Evolutionary conservation across 2,113 vertebrate species (phyloP).

Genomic region (Phaetusa simplex): DNA sequence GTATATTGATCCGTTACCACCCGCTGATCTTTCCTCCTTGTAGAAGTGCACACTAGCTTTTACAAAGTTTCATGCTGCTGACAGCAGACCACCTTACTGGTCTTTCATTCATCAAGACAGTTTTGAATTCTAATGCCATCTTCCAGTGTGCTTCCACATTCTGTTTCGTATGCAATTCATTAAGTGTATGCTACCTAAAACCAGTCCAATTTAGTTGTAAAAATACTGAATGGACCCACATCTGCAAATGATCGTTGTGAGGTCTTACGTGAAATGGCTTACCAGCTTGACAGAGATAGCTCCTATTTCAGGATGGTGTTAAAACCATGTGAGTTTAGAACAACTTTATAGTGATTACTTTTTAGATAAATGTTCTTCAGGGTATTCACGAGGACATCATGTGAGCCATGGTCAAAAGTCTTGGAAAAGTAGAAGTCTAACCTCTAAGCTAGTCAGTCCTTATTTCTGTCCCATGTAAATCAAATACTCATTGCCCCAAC

Average conservation of each 20-base stretch:
- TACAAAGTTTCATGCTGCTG: not conserved
- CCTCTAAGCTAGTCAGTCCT: not conserved
- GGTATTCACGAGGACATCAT: fast-evolving
- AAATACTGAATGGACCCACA: not conserved
- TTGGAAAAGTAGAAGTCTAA: not conserved
- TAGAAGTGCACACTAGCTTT: not conserved
- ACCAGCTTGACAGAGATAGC: not conserved
- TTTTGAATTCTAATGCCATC: not conserved
- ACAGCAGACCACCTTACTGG: not conserved
- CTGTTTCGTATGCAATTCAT: not conserved
- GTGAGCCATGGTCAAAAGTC: not conserved
- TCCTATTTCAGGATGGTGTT: not conserved
- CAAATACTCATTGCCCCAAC: not conserved
- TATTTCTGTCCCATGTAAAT: not conserved
- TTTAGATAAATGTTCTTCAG: not conserved
- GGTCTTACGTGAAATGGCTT: not conserved
- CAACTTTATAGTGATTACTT: not conserved
- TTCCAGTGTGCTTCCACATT: not conserved
- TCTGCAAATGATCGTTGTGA: fast-evolving
- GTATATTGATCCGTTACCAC: not conserved
- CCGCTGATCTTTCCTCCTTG: not conserved
- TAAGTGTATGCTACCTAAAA: not conserved
- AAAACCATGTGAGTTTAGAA: not conserved
- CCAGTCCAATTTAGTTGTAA: not conserved
- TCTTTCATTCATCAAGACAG: not conserved